These are phyloP conservation scores for Rhinogobio ventralis DNA, from an alignment of 2,797 vertebrate genomes.

Conservation along the genomic window DNA sequence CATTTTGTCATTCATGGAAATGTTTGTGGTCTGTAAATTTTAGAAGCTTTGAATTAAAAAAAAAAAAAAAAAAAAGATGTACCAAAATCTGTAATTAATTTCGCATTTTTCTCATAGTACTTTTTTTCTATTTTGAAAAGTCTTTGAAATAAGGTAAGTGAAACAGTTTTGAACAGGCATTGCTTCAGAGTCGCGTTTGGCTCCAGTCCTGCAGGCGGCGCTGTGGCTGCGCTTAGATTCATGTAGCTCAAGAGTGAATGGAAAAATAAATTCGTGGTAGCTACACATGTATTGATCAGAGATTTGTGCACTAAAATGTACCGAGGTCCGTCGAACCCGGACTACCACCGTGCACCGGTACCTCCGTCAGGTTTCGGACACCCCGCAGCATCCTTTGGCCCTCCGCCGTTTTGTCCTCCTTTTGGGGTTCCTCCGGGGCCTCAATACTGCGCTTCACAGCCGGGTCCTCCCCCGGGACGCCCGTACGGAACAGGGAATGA, in stretches of 20 bases:
- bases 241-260: slow-evolving; percentile 7
- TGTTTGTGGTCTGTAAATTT: neutral
- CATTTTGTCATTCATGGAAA: neutral
- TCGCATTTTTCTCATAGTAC: neutral
- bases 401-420: slow-evolving; percentile 30
- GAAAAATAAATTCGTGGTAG: neutral
- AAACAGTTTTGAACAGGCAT: slow-evolving; percentile 30
- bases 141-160: neutral
- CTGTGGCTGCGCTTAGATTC: neutral
- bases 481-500: slow-evolving; percentile 8
- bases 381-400: slow-evolving; percentile 18
- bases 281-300: neutral
- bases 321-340: slow-evolving; percentile 35
- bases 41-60: neutral
- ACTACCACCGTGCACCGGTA: slow-evolving; percentile 35
- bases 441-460: slow-evolving; percentile 15
- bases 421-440: slow-evolving; percentile 35
- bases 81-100: neutral
- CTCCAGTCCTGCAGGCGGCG: slow-evolving; percentile 21
- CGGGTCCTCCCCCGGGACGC: slow-evolving; percentile 3
- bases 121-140: neutral
- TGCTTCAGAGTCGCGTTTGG: neutral
- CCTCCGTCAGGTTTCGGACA: slow-evolving; percentile 24
- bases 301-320: slow-evolving; percentile 36
- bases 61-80: too few relatives aligned